Evolutionary conservation across 2,888 invertebrate species (phyloP), one percentile per base, ranked within the genome.

Genomic region (Hirtodrosophila confusa): DNA sequence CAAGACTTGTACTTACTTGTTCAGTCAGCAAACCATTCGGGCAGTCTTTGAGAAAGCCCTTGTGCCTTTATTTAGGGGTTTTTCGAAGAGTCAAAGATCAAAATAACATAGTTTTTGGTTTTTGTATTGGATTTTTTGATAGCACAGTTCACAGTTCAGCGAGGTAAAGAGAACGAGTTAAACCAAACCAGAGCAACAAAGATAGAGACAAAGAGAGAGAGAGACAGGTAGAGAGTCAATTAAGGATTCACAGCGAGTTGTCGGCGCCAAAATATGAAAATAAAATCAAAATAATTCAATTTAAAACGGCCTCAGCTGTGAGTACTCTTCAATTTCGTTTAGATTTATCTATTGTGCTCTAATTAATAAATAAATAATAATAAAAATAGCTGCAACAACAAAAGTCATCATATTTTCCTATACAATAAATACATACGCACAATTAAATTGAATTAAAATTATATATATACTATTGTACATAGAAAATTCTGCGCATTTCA

Each of bases 41-140:
- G 92, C 98, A 98, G 93, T 98, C 98, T 93, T 98, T 97, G 80
- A 98, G 94, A 92, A 98, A 98, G 90, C 98, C 98, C 94, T 98
- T 98, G 93, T 98, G 97, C 97, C 97, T 97, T 93, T 49, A 93
- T 93, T 66, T 40, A 41, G 35, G 10, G 23, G 23, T 31, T 44
- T 40, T 41, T 49, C 10, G 47, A 43, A 35, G 43, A 88, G 88
- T 62, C 53, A 69, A 43, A 84, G 67, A 62, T 80, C 35, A 64
- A 57, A 62, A 65, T 54, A 64, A 44, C 36, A 71, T 41, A 62
- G 54, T 36, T 41, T 40, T 43, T n/a, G 27, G 50, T 10, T 17
- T 17, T 17, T 17, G 1, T 17, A 1, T 36, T 29, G 27, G 50
- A 49, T 39, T 17, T 36, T 65, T 35, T 45, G 45, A 61, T 54